Percentiles rank a stretch among this genome's conserved stretches.
Conservation (phyloP, 1,140 invertebrate genomes). For the Pseudoatta argentina region DNA sequence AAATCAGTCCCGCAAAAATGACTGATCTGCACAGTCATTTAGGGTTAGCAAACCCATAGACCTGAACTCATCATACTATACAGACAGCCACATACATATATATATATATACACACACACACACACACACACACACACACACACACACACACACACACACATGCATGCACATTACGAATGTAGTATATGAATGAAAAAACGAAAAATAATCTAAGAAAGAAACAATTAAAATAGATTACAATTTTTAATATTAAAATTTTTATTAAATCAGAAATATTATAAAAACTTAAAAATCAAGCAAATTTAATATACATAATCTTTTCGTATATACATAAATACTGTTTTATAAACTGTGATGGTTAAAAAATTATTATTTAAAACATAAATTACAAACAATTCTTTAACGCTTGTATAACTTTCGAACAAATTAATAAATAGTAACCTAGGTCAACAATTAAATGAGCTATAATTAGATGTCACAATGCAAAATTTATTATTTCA, state of each 20-base stretch:
- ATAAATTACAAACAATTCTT: too few relatives aligned
- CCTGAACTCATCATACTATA: background rate
- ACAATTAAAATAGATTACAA: background rate
- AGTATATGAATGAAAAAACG: background rate
- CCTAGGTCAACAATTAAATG: too few relatives aligned
- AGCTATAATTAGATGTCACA: too few relatives aligned
- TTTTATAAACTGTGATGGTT: background rate
- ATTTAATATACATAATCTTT: background rate
- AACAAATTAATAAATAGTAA: too few relatives aligned
- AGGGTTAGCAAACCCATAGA: constrained; percentile 3
- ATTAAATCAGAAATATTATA: background rate
- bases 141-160: too few relatives aligned
- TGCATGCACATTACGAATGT: background rate
- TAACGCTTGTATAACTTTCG: too few relatives aligned
- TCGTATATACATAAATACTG: background rate
- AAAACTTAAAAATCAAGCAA: background rate
- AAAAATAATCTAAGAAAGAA: background rate
- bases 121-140: too few relatives aligned
- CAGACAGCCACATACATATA: background rate
- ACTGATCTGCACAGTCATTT: constrained; percentile 3
- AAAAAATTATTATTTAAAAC: background rate
- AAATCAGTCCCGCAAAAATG: background rate
- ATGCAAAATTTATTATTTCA: too few relatives aligned
- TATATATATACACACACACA: too few relatives aligned
- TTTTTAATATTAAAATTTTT: background rate